Evolutionary conservation across 2,797 vertebrate species (phyloP), one percentile per base, ranked within the genome.

Genomic region (Erithacus rubecula): DNA sequence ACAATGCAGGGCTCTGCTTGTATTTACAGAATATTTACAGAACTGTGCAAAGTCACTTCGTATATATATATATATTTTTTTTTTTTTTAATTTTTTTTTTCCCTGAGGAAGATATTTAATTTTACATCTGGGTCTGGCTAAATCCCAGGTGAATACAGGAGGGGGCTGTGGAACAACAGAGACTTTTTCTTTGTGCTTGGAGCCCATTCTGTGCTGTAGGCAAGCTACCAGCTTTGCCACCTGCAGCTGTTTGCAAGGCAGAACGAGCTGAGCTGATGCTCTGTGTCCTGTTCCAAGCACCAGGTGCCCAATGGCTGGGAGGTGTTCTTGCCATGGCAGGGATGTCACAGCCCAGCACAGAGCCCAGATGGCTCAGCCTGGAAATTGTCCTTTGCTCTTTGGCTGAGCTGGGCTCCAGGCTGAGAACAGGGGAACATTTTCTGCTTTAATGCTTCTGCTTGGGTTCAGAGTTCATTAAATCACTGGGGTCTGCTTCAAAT

Each of bases 371-470:
- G 49, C 49, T 82, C 36, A 75, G 69, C 13, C 46, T 58, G 79
- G 69, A 81, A 81, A 78, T 59, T 91, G 89, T 79, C 95, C 93
- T 91, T 96, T 92, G 58, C 76, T 29, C 85, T 39, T 18, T 43
- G 43, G 9, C 90, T 87, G 36, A 55, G 86, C 60, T 68, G 64
- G 65, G 59, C 87, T 56, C 62, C 37, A 30, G 69, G 53, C 58
- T 93, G 67, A 87, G 64, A 84, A 15, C 53, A 64, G 72, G 36
- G 53, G 41, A 37, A 56, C 26, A 74, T 26, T 20, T 89, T 52
- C 34, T 53, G 76, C 2, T 15, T 59, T 52, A 10, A n/a, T 47
- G 43, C 4, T 30, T 59, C 52, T 37, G 56, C 65, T 43, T 21
- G 10, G 19, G 60, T 20, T 44, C 69, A 30, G 24, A 81, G 39